A percentile compares a stretch with the other conserved stretches of the same genome.
Evolutionary conservation across 1,140 invertebrate genomes (phyloP).

Genomic region (Cyclargus thomasi): DNA sequence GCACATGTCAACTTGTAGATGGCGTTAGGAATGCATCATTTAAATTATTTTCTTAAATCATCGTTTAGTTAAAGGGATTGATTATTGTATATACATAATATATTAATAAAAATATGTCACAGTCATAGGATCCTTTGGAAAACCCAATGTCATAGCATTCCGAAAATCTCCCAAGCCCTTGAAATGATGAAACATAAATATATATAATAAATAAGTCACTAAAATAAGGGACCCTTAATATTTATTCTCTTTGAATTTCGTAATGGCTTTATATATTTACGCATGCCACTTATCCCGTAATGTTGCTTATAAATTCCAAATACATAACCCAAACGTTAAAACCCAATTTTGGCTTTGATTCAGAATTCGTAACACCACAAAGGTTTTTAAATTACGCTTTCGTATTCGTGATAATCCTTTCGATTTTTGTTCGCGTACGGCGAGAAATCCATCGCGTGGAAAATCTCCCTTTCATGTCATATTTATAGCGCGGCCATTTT

Average conservation of each 20-base stretch:
- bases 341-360: background rate
- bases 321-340: background rate
- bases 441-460: background rate
- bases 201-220: background rate
- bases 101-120: too few relatives aligned
- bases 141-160: too few relatives aligned
- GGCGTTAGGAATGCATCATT: too few relatives aligned
- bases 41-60: too few relatives aligned
- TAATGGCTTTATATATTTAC: background rate
- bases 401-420: background rate
- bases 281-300: background rate
- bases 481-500: background rate
- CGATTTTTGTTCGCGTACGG: background rate
- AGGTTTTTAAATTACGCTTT: background rate
- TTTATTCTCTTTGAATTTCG: conserved; percentile 53
- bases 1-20: too few relatives aligned
- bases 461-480: background rate
- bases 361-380: background rate
- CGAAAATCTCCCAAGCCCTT: too few relatives aligned
- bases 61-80: too few relatives aligned
- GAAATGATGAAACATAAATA: too few relatives aligned
- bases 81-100: too few relatives aligned
- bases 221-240: conserved; percentile 13
- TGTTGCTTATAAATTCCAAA: background rate
- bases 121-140: too few relatives aligned